Evolutionary conservation across 1,140 invertebrate genomes (phyloP), one percentile per base, ranked within the genome.

Genomic region (Globodera rostochiensis): DNA sequence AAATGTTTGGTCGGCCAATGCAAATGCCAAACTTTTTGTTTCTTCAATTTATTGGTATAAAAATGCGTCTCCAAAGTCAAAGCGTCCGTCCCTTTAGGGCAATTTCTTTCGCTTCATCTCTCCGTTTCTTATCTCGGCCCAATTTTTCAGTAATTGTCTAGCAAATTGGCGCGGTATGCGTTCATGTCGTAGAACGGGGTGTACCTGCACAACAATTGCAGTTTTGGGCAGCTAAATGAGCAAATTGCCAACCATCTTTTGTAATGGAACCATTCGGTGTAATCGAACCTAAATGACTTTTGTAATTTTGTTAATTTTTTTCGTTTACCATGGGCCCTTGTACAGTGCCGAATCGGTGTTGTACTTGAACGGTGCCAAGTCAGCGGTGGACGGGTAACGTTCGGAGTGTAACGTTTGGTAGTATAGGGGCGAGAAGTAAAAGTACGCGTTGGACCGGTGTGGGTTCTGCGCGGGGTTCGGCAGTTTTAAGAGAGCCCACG

Each of bases 151-250:
- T 78, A 78, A 47, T 78, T 78, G 77, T 78, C 77, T n/a, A 78
- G 25, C 25, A 78, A 69, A 78, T 78, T 78, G 46, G 64, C 77
- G 21, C 69, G 77, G 46, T 78, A 78, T 45, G 77, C 77, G 70
- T 66, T 47, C 77, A 78, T 78, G n/a, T 78, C 77, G n/a, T 78
- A 78, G 57, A 78, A 78, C 25, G 77, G 77, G n/a, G 53, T 70
- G 49, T 78, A 78, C 77, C 77, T 78, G 66, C n/a, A 76, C 53
- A 25, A 21, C 15, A 49, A n/a, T 6, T 6, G 45, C 6, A 46
- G 36, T 77, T 5, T 50, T 7, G 25, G 11, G 25, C 25, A 45
- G 6, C 21, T 11, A 36, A 19, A 69, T 36, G 6, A 25, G 8
- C 8, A 9, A 50, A 21, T 64, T 46, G 9, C 47, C 25, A 6